These are phyloP conservation scores for Drosophila leontia DNA, from an alignment of 1,140 invertebrate genomes.

Conservation along the genomic window DNA sequence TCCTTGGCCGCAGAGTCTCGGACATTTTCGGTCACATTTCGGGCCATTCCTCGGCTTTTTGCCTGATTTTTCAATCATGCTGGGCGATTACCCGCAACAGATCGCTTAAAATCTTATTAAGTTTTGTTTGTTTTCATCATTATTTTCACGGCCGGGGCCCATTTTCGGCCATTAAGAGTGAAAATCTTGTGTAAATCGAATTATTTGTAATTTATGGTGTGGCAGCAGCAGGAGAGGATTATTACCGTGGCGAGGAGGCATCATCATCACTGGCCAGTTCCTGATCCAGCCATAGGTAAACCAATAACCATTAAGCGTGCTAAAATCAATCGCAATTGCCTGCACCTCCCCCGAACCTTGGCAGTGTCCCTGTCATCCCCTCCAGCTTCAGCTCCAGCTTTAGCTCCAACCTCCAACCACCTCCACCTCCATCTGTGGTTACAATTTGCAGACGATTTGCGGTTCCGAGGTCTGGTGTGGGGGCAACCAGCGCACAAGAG, in stretches of 20 bases:
- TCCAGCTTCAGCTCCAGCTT: constrained; percentile 1
- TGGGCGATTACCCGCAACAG: constrained; percentile 48
- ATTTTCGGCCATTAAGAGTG: constrained; percentile 83
- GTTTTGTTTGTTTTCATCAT: constrained; percentile 83
- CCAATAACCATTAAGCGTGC: constrained; percentile 83
- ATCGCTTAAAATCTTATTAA: constrained; percentile 78
- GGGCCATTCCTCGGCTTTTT: constrained; percentile 33
- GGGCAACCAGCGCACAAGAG: constrained; percentile 23
- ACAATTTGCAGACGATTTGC: constrained; percentile 81
- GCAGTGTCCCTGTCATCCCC: constrained; percentile 28
- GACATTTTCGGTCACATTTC: constrained; percentile 34
- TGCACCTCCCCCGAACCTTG: constrained; percentile 18
- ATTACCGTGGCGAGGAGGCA: constrained; percentile 57
- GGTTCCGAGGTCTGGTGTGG: constrained; percentile 44
- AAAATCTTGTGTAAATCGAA: constrained; percentile 84
- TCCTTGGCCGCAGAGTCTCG: background rate
- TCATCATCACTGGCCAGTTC: constrained; percentile 36
- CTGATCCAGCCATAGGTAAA: constrained; percentile 66
- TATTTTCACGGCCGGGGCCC: constrained; percentile 79
- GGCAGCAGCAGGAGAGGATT: constrained; percentile 70
- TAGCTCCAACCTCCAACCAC: background rate
- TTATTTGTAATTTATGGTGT: constrained; percentile 84
- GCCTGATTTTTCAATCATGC: constrained; percentile 64
- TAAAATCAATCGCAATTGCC: constrained; percentile 77
- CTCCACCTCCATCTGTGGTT: constrained; percentile 56